These are phyloP conservation scores for Apaloderma vittatum DNA, from an alignment of 2,113 vertebrate species.

Conservation along the genomic window DNA sequence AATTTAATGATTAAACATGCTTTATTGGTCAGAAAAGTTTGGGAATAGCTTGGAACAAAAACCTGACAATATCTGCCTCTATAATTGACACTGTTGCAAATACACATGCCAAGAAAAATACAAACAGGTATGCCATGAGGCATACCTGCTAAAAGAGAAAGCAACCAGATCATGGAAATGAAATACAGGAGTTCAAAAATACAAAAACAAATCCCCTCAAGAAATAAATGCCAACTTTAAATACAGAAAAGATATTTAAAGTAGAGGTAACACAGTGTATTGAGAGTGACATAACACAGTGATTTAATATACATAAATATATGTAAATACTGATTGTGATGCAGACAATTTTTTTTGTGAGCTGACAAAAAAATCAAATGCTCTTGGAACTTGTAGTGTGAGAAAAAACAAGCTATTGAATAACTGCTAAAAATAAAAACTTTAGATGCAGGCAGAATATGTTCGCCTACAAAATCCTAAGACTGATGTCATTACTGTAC, in stretches of 20 bases:
- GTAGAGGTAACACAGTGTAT: not conserved
- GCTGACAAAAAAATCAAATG: not conserved
- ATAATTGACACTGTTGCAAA: not conserved
- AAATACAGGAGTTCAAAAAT: not conserved
- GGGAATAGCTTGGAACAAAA: not conserved
- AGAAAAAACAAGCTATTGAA: constrained; percentile 32
- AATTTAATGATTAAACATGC: not conserved
- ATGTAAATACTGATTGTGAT: not conserved
- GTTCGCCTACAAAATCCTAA: constrained; percentile 26
- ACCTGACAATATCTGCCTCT: not conserved
- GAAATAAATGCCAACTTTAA: not conserved
- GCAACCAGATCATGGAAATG: not conserved
- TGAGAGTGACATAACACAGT: not conserved
- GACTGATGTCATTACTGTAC: constrained; percentile 65
- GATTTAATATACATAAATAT: not conserved
- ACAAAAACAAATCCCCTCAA: not conserved
- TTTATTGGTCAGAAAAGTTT: not conserved
- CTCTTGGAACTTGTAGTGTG: not conserved
- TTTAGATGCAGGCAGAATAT: constrained; percentile 44
- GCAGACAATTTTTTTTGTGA: not conserved
- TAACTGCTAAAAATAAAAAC: not conserved
- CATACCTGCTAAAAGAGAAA: not conserved
- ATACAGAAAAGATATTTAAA: not conserved
- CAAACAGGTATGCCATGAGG: not conserved
- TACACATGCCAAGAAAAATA: not conserved